Conservation (phyloP, 1,140 invertebrate genomes). For the Carposina sasakii region DNA sequence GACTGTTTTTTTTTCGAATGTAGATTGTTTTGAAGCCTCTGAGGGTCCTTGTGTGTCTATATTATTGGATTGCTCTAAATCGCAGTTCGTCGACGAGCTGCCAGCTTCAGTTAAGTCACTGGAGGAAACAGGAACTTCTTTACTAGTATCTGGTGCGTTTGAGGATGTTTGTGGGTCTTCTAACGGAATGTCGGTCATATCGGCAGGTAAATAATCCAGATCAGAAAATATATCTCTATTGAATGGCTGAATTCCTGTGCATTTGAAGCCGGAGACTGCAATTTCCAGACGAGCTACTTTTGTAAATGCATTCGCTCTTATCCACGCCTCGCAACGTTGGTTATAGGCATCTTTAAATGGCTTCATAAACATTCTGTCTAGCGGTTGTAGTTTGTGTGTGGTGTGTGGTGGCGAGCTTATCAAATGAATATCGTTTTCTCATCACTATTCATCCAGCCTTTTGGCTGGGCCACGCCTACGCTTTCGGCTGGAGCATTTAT, state of each 20-base stretch:
- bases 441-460: constrained; percentile 43
- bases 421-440: constrained; percentile 45
- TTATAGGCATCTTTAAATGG: constrained; percentile 49
- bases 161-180: constrained; percentile 17
- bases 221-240: constrained; percentile 32
- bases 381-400: constrained; percentile 42
- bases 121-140: not conserved
- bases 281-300: constrained; percentile 40
- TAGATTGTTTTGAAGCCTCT: not conserved
- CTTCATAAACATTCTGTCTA: constrained; percentile 49
- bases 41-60: not conserved
- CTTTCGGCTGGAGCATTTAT: constrained; percentile 50
- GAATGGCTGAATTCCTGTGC: constrained; percentile 40
- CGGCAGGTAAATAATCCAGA: constrained; percentile 30
- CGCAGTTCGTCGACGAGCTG: not conserved
- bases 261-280: constrained; percentile 38
- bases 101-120: not conserved
- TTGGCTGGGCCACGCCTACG: constrained; percentile 30
- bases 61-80: not conserved
- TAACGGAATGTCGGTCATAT: constrained; percentile 30
- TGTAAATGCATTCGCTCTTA: constrained; percentile 42
- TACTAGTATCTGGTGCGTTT: constrained; percentile 9
- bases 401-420: constrained; percentile 47
- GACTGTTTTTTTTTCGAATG: constrained; percentile 3
- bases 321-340: constrained; percentile 31